These are phyloP conservation scores for Antitype chi DNA, from an alignment of 2,888 invertebrate species.

Conservation along the genomic window DNA sequence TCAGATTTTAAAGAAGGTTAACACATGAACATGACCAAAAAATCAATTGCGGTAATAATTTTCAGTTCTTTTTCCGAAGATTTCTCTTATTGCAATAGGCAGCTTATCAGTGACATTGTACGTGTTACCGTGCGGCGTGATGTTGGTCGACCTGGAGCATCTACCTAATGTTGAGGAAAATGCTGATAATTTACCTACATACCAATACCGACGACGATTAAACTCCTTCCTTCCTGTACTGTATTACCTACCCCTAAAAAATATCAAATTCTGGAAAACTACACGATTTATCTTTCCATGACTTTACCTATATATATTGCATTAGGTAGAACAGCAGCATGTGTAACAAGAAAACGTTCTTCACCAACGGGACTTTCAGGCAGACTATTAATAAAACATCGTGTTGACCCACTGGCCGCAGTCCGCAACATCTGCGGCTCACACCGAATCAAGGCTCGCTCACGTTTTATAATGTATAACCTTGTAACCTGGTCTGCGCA, in stretches of 20 bases:
- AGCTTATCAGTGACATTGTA: constrained; percentile 3
- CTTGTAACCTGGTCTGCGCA: constrained; percentile 70
- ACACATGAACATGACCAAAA: not conserved
- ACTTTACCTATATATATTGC: not conserved
- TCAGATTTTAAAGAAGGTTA: not conserved
- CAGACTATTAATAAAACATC: constrained; percentile 51
- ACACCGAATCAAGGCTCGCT: constrained; percentile 68
- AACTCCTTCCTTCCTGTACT: not conserved
- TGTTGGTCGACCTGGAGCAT: not conserved
- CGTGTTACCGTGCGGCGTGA: not conserved
- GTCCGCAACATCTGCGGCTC: constrained; percentile 60
- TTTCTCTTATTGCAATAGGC: not conserved
- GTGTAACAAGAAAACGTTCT: constrained; percentile 17
- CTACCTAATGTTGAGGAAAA: not conserved
- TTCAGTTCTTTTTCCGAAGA: not conserved
- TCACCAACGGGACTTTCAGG: constrained; percentile 47
- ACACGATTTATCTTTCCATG: not conserved
- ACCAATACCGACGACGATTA: not conserved
- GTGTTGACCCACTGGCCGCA: constrained; percentile 70
- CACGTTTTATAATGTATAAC: constrained; percentile 73
- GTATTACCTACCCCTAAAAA: not conserved
- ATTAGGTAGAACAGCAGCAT: not conserved
- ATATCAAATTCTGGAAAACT: not conserved
- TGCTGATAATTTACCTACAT: not conserved
- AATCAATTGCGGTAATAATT: not conserved